Evolutionary conservation across 2,113 vertebrate species (phyloP).

Genomic region (Siniperca knerii): DNA sequence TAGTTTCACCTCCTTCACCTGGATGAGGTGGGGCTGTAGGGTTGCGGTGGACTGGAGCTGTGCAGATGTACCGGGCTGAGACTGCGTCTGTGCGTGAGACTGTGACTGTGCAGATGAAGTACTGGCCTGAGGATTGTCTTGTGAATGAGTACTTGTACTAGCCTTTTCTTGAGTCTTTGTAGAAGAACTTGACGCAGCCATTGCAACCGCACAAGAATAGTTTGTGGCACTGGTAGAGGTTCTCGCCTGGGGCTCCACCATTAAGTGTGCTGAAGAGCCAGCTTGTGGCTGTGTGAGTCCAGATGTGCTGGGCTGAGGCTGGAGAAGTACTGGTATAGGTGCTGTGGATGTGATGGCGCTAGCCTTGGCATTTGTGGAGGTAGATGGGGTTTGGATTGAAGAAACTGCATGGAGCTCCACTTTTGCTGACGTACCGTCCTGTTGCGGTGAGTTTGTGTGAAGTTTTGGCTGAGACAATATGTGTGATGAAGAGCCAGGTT

Average conservation of each 20-base stretch:
- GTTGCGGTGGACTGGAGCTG: constrained; percentile 12
- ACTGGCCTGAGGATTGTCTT: constrained; percentile 70
- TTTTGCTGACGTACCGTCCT: constrained; percentile 25
- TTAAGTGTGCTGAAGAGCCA: constrained; percentile 33
- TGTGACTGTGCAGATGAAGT: constrained; percentile 65
- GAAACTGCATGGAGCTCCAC: constrained; percentile 44
- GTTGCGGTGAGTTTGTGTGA: constrained; percentile 31
- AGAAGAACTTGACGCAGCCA: constrained; percentile 25
- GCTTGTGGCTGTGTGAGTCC: constrained; percentile 40
- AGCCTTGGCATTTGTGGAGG: constrained; percentile 63
- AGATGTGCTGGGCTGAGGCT: constrained; percentile 62
- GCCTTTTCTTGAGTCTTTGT: constrained; percentile 44
- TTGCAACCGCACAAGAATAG: constrained; percentile 8
- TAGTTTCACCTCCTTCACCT: constrained; percentile 25
- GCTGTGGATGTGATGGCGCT: constrained; percentile 14
- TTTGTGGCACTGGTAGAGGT: constrained; percentile 38
- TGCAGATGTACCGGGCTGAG: constrained; percentile 52
- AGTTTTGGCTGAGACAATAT: constrained; percentile 55
- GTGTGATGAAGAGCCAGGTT: constrained; percentile 41
- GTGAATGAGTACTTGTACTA: constrained; percentile 27
- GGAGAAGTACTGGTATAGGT: constrained; percentile 1
- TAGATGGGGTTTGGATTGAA: constrained; percentile 60
- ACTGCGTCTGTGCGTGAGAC: constrained; percentile 5
- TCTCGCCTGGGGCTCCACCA: constrained; percentile 1
- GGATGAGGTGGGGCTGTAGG: constrained; percentile 12